These are phyloP conservation scores for Oncopodura yosiiana DNA, from an alignment of 1,140 invertebrate genomes.

Conservation along the genomic window DNA sequence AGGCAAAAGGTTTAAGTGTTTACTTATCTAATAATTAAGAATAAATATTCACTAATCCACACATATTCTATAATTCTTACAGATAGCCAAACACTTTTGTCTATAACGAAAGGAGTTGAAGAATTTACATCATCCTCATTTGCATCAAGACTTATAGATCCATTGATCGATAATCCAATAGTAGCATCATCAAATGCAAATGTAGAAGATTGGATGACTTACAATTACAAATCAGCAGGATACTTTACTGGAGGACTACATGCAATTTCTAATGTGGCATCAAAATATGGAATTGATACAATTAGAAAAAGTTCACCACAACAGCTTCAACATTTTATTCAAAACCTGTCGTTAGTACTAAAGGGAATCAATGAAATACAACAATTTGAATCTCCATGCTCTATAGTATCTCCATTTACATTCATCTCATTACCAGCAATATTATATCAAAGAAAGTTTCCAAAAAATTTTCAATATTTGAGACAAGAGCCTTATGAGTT, in stretches of 20 bases:
- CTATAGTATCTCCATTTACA: constrained; percentile 1
- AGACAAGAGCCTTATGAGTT: constrained; percentile 4
- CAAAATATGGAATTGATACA: not conserved
- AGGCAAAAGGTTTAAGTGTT: constrained; percentile 19
- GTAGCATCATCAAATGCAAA: constrained; percentile 3
- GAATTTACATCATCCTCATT: constrained; percentile 30
- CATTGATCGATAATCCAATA: constrained; percentile 5
- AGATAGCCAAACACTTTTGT: constrained; percentile 15
- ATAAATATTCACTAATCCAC: no score
- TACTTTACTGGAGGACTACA: constrained; percentile 32
- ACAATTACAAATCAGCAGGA: constrained; percentile 16
- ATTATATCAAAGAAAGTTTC: constrained; percentile 18
- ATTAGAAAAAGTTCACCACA: not conserved
- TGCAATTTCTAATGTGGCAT: constrained; percentile 12
- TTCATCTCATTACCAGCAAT: constrained; percentile 26
- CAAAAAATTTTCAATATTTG: constrained; percentile 12
- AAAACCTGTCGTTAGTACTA: constrained; percentile 12
- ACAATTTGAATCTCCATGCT: not conserved
- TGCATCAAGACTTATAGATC: constrained; percentile 16
- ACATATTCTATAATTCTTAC: no score
- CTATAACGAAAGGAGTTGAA: constrained; percentile 28
- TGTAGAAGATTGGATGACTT: constrained; percentile 20
- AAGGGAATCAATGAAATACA: constrained; percentile 18
- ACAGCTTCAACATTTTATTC: constrained; percentile 13
- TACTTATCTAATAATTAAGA: no score